These are phyloP conservation scores for Dipodomys ordii DNA, from an alignment of 2,113 vertebrate species.

Conservation along the genomic window DNA sequence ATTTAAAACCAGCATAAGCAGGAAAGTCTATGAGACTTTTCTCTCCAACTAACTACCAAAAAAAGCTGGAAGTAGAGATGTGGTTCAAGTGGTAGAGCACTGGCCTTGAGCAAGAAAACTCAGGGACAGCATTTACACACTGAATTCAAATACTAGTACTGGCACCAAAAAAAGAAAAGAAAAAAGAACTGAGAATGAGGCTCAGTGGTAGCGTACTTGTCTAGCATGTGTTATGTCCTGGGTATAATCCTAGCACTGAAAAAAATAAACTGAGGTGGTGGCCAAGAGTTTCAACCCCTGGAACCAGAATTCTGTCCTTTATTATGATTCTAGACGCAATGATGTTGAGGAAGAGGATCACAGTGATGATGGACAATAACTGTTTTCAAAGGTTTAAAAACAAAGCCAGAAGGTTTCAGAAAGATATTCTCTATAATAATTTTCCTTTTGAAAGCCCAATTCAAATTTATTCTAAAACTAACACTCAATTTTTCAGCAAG, in stretches of 20 bases:
- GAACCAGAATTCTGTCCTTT: slow-evolving; percentile 39
- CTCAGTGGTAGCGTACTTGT: neutral
- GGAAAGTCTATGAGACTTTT: too few species aligned
- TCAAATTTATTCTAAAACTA: slow-evolving; percentile 40
- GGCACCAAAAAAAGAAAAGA: neutral
- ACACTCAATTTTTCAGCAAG: slow-evolving; percentile 54
- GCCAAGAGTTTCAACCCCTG: slow-evolving; percentile 17
- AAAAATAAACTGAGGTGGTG: neutral
- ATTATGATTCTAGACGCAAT: neutral
- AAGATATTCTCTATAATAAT: slow-evolving; percentile 16
- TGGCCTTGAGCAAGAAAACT: too few species aligned
- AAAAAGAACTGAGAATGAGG: neutral
- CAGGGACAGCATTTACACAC: too few species aligned
- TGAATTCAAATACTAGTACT: too few species aligned
- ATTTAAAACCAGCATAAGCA: too few species aligned
- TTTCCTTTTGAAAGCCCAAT: slow-evolving; percentile 17
- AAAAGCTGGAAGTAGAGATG: too few species aligned
- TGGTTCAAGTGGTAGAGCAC: too few species aligned
- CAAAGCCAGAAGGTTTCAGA: slow-evolving; percentile 38
- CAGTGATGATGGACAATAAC: neutral
- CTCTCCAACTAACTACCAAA: too few species aligned
- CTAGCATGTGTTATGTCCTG: neutral
- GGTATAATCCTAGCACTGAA: neutral
- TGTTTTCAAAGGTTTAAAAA: slow-evolving; percentile 8
- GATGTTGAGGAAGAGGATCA: neutral